Percentiles rank a stretch among this genome's conserved stretches.
phyloP scores from a whole-genome alignment of 2,113 vertebrate genomes.

The Saguinus imperator region DNA sequence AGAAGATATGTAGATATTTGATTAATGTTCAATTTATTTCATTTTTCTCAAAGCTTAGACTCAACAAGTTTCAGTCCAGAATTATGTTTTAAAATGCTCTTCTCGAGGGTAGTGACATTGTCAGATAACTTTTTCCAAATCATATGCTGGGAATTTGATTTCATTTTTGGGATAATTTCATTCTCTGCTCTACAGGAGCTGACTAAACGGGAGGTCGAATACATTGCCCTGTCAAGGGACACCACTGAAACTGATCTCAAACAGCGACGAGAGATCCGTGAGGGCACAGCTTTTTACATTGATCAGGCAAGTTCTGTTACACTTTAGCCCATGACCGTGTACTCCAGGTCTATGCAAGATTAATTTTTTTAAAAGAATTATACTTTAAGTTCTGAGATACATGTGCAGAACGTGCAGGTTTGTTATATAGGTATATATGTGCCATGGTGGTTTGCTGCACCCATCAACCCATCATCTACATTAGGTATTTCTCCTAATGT shows the following conservation, averaged over 20 bases:
- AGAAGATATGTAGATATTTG: neutral
- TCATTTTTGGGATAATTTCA: slow-evolving; percentile 63
- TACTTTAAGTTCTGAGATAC: too few relatives aligned
- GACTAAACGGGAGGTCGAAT: slow-evolving; percentile 95
- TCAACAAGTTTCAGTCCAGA: neutral
- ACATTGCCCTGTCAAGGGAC: slow-evolving; percentile 94
- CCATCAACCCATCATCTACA: too few relatives aligned
- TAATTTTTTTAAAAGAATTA: neutral
- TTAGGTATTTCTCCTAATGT: too few relatives aligned
- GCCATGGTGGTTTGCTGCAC: too few relatives aligned
- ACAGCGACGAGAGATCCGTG: slow-evolving; percentile 95
- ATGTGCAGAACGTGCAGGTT: too few relatives aligned
- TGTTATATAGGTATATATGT: too few relatives aligned
- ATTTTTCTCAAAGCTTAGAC: slow-evolving; percentile 22
- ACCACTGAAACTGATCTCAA: slow-evolving; percentile 98
- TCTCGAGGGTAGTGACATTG: neutral
- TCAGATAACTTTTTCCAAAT: slow-evolving; percentile 27
- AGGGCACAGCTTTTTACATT: slow-evolving; percentile 95
- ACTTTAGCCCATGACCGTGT: neutral
- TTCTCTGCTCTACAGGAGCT: slow-evolving; percentile 88
- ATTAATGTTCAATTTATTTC: neutral
- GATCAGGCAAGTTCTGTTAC: slow-evolving; percentile 90
- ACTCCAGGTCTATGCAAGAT: neutral
- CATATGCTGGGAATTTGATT: neutral
- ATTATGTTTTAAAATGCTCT: neutral